Base-by-base conservation (phyloP, 2,888 invertebrate species). In the Allacma fusca region DNA sequence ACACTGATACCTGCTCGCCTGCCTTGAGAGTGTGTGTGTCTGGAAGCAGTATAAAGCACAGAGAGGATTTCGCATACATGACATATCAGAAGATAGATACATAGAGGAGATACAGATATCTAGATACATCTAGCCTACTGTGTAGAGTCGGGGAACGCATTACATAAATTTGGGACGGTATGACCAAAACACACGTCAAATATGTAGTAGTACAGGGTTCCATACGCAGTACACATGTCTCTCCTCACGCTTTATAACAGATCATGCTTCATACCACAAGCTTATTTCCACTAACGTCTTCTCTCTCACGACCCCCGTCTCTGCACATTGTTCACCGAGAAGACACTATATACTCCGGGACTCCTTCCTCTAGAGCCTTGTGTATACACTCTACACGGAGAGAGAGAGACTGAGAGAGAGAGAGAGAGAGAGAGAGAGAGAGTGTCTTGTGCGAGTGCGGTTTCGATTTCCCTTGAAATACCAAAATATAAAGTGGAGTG, bases 391-490 rank as follows among this genome's bases (percentile, higher is more conserved):
- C 57, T 23, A 57, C 9, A 34, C 5, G 9, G 23, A 62, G 62
- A 62, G 1, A 62, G 23, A 62, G 21, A 2, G 24, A 62, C n/a
- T 21, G 23, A 62, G 62, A 2, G 62, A 62, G 19, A 62, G 23
- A 24, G 62, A 62, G 62, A 21, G 23, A 34, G 34, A 34, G 34
- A 34, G 34, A 34, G 34, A 34, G 34, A 34, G 34, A 34, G 34
- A 34, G 34, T 34, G 34, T 50, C 23, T 62, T 62, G 24, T 62
- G 16, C 26, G 62, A 24, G 24, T 62, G 62, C 26, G 62, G 62
- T 62, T 62, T 62, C 62, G 62, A 62, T 62, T 62, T 62, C 62
- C 16, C 62, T 62, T 50, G 50, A 50, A 50, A 50, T 12, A 16
- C n/a, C 50, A 50, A 50, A 62, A 26, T 65, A 65, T 28, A 65